Conservation (phyloP, 2,888 invertebrate species). For the Drosophila emarginata region DNA sequence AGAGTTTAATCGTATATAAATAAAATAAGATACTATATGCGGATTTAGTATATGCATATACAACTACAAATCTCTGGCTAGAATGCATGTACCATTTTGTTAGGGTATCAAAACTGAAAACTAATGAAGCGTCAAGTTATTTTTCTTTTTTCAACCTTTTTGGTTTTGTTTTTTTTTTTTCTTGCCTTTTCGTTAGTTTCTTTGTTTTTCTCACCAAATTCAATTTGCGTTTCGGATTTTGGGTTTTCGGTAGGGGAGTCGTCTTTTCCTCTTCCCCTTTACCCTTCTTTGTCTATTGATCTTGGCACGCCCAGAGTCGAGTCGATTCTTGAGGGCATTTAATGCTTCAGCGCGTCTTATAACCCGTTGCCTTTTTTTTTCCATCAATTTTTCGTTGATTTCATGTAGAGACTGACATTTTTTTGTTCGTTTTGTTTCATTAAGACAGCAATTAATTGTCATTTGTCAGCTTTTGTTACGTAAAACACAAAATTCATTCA, state of each 20-base stretch:
- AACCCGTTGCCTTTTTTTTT: constrained; percentile 64
- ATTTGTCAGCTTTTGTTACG: constrained; percentile 61
- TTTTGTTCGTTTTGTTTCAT: constrained; percentile 35
- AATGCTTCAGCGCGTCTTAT: constrained; percentile 60
- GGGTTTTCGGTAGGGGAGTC: constrained; percentile 17
- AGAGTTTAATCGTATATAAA: too few relatives aligned
- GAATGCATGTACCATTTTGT: not conserved
- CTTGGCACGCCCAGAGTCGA: constrained; percentile 57
- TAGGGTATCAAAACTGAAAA: constrained; percentile 34
- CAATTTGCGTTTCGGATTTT: constrained; percentile 59
- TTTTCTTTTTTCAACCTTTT: constrained; percentile 24
- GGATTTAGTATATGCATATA: too few relatives aligned
- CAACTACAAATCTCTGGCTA: not conserved
- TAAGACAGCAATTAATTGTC: constrained; percentile 72
- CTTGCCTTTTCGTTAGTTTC: constrained; percentile 27
- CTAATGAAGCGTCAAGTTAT: constrained; percentile 63
- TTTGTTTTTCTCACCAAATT: constrained; percentile 64
- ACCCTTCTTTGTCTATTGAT: constrained; percentile 25
- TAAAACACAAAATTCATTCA: constrained; percentile 8
- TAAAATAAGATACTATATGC: too few relatives aligned
- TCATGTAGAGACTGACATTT: not conserved
- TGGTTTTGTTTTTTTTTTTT: constrained; percentile 48
- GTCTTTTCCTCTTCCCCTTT: not conserved
- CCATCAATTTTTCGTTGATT: not conserved
- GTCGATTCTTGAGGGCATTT: constrained; percentile 21